phyloP scores from a whole-genome alignment of 1,140 invertebrate genomes.

The Brevipalpus yothersi region DNA sequence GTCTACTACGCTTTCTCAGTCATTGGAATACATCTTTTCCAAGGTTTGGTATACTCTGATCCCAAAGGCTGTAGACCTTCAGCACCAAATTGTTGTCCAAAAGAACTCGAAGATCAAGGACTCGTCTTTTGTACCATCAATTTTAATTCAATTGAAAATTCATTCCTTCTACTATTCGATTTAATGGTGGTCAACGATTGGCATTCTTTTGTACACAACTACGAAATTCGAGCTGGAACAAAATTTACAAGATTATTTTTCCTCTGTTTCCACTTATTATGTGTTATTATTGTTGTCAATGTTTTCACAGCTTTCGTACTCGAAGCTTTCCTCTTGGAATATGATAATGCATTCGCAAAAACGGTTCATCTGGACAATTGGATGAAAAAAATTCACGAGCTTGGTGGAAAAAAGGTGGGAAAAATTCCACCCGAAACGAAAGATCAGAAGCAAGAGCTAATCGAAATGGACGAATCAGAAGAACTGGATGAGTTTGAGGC shows the following conservation, averaged over 20 bases:
- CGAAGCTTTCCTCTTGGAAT: conserved; percentile 29
- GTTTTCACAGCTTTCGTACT: conserved; percentile 30
- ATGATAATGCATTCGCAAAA: conserved; percentile 19
- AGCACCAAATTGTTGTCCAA: conserved; percentile 1
- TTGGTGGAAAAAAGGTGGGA: conserved; percentile 15
- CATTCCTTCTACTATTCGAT: conserved; percentile 26
- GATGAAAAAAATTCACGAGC: conserved; percentile 24
- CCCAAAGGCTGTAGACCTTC: conserved; percentile 15
- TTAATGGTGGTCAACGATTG: conserved; percentile 30
- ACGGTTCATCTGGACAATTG: conserved; percentile 20
- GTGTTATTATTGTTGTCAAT: conserved; percentile 28
- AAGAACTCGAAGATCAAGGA: conserved; percentile 18
- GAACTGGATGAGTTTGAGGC: not conserved
- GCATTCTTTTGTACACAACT: conserved; percentile 18
- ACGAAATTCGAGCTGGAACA: not conserved
- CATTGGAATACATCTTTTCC: conserved; percentile 28
- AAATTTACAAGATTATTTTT: conserved; percentile 25
- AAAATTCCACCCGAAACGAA: not conserved
- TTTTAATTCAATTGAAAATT: conserved; percentile 25
- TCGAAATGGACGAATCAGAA: not conserved
- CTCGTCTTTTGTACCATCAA: conserved; percentile 28
- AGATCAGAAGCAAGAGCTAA: not conserved
- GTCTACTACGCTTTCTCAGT: conserved; percentile 29
- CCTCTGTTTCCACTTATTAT: conserved; percentile 25
- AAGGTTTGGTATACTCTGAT: conserved; percentile 17